phyloP scores from a whole-genome alignment of 2,113 vertebrate genomes.

The Daboia siamensis region DNA sequence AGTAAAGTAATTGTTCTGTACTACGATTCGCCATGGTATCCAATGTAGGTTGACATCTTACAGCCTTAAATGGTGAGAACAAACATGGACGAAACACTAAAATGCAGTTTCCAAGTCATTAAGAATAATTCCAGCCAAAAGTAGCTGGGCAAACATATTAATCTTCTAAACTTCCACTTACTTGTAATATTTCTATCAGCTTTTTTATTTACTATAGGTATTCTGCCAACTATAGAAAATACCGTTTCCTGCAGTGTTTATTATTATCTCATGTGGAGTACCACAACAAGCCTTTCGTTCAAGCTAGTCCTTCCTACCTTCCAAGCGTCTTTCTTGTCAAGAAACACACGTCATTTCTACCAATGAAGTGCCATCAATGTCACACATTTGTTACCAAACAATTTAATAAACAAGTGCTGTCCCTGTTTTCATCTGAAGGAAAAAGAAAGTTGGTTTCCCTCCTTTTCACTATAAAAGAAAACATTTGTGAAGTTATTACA shows the following conservation, averaged over 20 bases:
- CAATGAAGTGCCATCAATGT: background rate
- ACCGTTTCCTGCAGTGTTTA: background rate
- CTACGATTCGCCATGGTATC: too few species aligned
- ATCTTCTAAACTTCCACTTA: background rate
- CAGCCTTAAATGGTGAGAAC: rapidly evolving
- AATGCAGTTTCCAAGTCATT: rapidly evolving
- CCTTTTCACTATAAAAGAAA: background rate
- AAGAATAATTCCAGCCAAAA: background rate
- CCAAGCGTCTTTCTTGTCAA: background rate
- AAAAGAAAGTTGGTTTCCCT: background rate
- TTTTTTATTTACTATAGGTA: background rate
- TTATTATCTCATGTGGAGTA: background rate
- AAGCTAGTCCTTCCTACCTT: background rate
- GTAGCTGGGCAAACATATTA: rapidly evolving
- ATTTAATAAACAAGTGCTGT: background rate
- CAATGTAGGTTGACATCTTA: background rate
- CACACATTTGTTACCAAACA: background rate
- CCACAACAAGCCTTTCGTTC: background rate
- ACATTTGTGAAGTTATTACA: too few species aligned
- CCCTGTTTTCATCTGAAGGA: background rate
- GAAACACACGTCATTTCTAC: background rate
- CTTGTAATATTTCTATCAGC: background rate
- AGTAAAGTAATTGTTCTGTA: background rate
- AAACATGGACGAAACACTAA: background rate
- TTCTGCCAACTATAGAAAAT: background rate